Percentiles rank a stretch among this genome's conserved stretches.
Evolutionary conservation across 2,888 invertebrate species (phyloP).

Genomic region (Andricus quercusramuli): DNA sequence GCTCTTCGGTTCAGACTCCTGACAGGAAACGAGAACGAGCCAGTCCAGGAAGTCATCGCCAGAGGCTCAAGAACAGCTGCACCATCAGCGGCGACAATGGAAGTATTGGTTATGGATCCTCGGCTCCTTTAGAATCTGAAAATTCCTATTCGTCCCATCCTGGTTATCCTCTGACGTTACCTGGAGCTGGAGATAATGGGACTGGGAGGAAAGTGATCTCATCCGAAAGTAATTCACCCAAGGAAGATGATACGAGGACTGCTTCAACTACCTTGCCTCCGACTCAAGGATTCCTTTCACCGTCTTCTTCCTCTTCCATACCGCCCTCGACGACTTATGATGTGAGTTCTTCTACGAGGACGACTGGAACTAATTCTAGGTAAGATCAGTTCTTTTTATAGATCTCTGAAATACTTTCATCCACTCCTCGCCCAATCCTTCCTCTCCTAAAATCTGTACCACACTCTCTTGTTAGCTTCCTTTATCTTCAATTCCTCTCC

Average conservation of each 20-base stretch:
- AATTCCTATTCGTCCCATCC: constrained; percentile 56
- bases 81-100: constrained; percentile 50
- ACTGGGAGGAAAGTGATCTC: constrained; percentile 29
- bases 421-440: too few relatives aligned
- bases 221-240: constrained; percentile 6
- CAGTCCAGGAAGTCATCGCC: constrained; percentile 38
- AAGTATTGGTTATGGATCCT: constrained; percentile 56
- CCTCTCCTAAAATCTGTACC: too few relatives aligned
- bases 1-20: constrained; percentile 19
- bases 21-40: constrained; percentile 3
- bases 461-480: too few relatives aligned
- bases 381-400: not conserved
- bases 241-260: constrained; percentile 23
- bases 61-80: constrained; percentile 50
- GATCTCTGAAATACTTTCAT: too few relatives aligned
- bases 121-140: constrained; percentile 55
- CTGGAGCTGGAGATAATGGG: not conserved
- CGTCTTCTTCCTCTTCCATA: constrained; percentile 35
- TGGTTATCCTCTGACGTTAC: constrained; percentile 45
- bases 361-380: constrained; percentile 27
- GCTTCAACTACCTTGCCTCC: constrained; percentile 33
- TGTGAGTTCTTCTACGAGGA: constrained; percentile 45
- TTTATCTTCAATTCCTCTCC: too few relatives aligned
- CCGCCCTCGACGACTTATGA: constrained; percentile 53
- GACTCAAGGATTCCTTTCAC: constrained; percentile 25